A percentile compares a stretch with the other conserved stretches of the same genome.
Conservation (phyloP, 2,797 vertebrate species). For the Aeoliscus strigatus region DNA sequence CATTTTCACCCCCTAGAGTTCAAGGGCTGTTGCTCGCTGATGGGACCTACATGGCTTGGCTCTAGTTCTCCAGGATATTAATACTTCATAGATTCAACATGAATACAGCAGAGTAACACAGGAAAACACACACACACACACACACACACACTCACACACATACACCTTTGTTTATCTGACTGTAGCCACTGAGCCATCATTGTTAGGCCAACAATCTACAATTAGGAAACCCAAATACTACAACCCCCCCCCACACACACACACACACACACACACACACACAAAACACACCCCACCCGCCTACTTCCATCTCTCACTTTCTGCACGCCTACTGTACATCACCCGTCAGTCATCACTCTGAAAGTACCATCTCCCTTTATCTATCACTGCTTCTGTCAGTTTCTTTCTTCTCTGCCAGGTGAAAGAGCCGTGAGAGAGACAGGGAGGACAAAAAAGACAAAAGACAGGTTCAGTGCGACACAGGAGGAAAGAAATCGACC, state of each 20-base stretch:
- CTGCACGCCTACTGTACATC: slow-evolving; percentile 16
- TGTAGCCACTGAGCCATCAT: slow-evolving; percentile 56
- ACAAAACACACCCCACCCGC: slow-evolving; percentile 15
- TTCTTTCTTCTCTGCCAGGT: no score
- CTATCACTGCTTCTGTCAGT: slow-evolving; percentile 19
- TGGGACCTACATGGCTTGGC: no score
- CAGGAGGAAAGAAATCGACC: no score
- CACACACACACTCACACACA: slow-evolving; percentile 22
- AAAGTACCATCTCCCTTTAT: slow-evolving; percentile 34
- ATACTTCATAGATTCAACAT: slow-evolving; percentile 18
- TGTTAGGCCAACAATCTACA: slow-evolving; percentile 69
- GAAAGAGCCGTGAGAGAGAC: no score
- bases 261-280: no score
- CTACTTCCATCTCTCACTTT: not conserved
- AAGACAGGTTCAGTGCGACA: no score
- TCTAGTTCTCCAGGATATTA: no score
- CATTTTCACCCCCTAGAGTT: no score
- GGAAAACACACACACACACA: slow-evolving; percentile 22
- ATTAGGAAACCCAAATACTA: slow-evolving; percentile 68
- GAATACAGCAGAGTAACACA: slow-evolving; percentile 21
- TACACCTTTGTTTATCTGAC: slow-evolving; percentile 56
- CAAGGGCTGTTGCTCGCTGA: no score
- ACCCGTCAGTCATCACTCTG: slow-evolving; percentile 36
- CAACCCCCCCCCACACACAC: no score
- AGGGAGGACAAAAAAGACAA: slow-evolving; percentile 7